Evolutionary conservation across 37 sponge, comb jelly and placozoan genomes (phyloP), one percentile per base, ranked within the genome.

Genomic region (Beroe ovata): DNA sequence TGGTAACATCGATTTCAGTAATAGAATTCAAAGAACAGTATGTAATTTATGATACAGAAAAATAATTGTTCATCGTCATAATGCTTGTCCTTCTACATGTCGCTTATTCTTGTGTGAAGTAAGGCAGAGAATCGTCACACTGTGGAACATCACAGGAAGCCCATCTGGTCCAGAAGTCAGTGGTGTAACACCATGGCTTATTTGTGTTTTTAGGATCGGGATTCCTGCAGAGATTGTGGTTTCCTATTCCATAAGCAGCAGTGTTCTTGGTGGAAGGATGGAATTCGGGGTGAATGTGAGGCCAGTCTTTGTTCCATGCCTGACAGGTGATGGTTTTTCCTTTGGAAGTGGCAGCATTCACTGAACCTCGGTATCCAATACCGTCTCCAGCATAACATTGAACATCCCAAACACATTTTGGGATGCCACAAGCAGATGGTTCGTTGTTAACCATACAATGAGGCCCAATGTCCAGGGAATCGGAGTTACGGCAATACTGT

Each of bases 221-320:
- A 37, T 66, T 66, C 69, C 69, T 66, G 69, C 69, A 66, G 35
- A 33, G 16, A 37, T 66, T 66, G 69, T 66, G 69, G 16, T 66
- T 33, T 30, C 69, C 69, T 14, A 66, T 34, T 26, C 69, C 69
- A 30, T 66, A 66, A 32, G 3, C 3, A 19, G 25, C 69, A 18
- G 8, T 33, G 16, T 66, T 66, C 4, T 66, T 26, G 2, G 69
- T 34, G 16, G 69, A 29, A 33, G 69, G 69, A 30, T 66, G 69
- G 36, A 66, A 66, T 8, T 66, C 69, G 4, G 69, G 30, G 35
- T 66, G 69, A 37, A 29, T 18, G 16, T 66, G 69, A 6, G 69
- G 69, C 16, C 19, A 66, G 69, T 66, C 30, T 8, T 8, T 34
- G 35, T 66, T 66, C 69, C 69, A 66, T 29, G 35, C 36, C 36